Conservation (phyloP, 2,797 vertebrate species). For the Ctenopoma kingsleyae region DNA sequence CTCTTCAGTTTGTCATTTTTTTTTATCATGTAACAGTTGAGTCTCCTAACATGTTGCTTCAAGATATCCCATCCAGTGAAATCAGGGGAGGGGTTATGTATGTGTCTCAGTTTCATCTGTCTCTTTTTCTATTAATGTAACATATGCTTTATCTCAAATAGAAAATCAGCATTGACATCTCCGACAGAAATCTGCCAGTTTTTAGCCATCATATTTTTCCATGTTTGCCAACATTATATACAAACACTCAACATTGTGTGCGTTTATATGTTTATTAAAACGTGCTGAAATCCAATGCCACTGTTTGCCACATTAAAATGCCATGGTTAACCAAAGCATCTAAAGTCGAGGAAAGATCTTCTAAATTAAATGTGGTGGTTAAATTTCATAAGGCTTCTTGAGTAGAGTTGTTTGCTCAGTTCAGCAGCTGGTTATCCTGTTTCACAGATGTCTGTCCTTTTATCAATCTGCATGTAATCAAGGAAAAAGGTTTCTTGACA, state of each 20-base stretch:
- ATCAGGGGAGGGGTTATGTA: not conserved
- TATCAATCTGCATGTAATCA: too few relatives aligned
- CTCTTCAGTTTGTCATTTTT: slow-evolving; percentile 21
- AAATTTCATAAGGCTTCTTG: slow-evolving; percentile 17
- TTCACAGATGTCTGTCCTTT: not conserved
- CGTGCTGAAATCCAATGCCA: not conserved
- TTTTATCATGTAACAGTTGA: slow-evolving; percentile 16
- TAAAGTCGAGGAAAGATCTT: not conserved
- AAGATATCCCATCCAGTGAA: not conserved
- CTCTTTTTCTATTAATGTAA: not conserved
- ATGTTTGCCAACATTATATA: slow-evolving; percentile 27
- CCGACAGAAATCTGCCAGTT: slow-evolving; percentile 5
- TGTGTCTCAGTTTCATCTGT: slow-evolving; percentile 3
- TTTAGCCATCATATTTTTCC: slow-evolving; percentile 26
- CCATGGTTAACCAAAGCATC: not conserved
- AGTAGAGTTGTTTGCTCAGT: slow-evolving; percentile 5
- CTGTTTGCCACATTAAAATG: not conserved
- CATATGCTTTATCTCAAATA: not conserved
- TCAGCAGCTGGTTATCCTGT: slow-evolving; percentile 8
- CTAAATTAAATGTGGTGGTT: slow-evolving; percentile 3
- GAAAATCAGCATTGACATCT: slow-evolving; percentile 19
- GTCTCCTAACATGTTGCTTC: slow-evolving; percentile 14
- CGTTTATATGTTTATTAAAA: not conserved
- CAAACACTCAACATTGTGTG: not conserved
- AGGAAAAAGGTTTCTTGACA: not conserved